Percentiles rank a stretch among this genome's conserved stretches.
phyloP scores from a whole-genome alignment of 2,113 vertebrate species.

The Todiramphus chloris region DNA sequence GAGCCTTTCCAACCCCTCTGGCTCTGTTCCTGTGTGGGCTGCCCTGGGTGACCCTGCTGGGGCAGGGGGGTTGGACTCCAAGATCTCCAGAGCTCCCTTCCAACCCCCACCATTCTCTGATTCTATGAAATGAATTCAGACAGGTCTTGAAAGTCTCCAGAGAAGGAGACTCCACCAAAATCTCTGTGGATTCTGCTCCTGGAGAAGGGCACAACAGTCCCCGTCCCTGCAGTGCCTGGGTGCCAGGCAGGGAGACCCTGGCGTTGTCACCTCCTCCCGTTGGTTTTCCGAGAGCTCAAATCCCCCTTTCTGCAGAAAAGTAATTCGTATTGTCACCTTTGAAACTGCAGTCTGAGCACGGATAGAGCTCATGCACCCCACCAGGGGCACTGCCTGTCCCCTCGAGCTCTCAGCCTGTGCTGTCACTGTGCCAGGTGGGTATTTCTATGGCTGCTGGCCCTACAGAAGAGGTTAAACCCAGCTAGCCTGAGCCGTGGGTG shows the following conservation, averaged over 20 bases:
- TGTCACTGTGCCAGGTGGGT: neutral
- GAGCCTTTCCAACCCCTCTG: too few relatives aligned
- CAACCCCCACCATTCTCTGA: too few relatives aligned
- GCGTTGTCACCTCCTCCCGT: fast-evolving
- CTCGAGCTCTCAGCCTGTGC: neutral
- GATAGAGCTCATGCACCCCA: neutral
- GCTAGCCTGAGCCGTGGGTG: neutral
- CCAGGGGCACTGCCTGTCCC: fast-evolving
- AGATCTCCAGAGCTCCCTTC: too few relatives aligned
- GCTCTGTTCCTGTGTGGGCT: too few relatives aligned
- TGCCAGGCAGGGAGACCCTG: neutral
- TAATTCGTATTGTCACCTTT: fast-evolving
- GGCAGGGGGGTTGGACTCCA: too few relatives aligned
- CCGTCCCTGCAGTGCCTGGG: neutral
- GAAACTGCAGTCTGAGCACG: neutral
- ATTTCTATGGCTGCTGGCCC: neutral
- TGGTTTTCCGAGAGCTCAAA: neutral
- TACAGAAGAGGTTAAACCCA: neutral
- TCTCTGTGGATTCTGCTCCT: neutral
- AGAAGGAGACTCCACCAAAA: too few relatives aligned
- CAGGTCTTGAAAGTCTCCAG: too few relatives aligned
- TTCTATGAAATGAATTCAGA: too few relatives aligned
- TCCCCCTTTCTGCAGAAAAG: neutral
- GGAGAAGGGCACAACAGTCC: neutral
- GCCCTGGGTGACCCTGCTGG: too few relatives aligned